Base-by-base conservation (phyloP, 2,888 invertebrate species). In the Chaetogeoica ovagalla region DNA sequence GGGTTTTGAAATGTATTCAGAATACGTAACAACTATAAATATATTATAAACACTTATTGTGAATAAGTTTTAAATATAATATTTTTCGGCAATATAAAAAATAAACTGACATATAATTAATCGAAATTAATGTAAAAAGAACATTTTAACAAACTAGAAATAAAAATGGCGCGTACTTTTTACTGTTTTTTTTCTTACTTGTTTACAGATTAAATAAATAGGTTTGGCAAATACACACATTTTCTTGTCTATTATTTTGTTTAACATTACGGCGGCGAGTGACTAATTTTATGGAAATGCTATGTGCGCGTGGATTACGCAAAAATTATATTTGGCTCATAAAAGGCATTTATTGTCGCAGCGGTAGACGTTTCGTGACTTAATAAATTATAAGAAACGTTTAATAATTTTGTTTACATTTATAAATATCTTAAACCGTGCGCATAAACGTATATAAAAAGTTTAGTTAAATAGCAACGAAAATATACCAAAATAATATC, bases 141-240 rank as follows among this genome's bases (percentile, higher is more conserved):
- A 43, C 43, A 43, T 1, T 48, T 48, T 11, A 48, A 69, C 52
- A 55, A 8, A 52, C 30, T n/a, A 4, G 17, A n/a, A 52, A 52
- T 63, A 2, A n/a, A 73, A 73, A 52, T n/a, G 52, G 6, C 5
- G 37, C n/a, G 37, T 52, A 7, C n/a, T 43, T 43, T 43, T 5
- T 5, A 43, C 9, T 4, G 9, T 43, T 7, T 52, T 60, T 39
- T 19, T 71, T 30, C 37, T 48, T 37, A 37, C 37, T 63, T n/a
- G 63, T 73, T 73, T 63, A 63, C 73, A 73, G 30, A 63, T 63
- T 73, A 73, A 72, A 62, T 72, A 72, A 48, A 63, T 73, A 73
- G 52, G 73, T 73, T 73, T 73, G 73, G 73, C 73, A 55, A 73
- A 63, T 37, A 30, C 15, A 7, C 37, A 15, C 4, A 9, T 62